Base-by-base conservation (phyloP, 1,140 invertebrate species). In the Nylanderia fulva region DNA sequence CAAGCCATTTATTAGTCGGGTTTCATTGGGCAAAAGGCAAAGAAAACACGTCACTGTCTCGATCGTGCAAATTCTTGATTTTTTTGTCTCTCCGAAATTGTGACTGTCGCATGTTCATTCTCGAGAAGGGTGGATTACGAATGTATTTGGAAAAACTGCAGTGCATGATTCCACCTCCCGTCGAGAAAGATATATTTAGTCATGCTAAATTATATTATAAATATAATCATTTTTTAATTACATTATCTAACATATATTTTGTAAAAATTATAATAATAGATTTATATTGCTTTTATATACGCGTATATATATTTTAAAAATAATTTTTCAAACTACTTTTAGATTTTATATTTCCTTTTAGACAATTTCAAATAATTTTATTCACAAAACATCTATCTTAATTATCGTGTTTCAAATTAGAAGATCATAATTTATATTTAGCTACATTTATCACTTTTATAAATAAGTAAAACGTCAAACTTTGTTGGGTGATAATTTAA, bases 1-100 rank as follows among this genome's bases (percentile, higher is more conserved):
- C 61, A 24, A 45, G 15, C 24, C 3, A 27, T 56, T 89, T 86
- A 85, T 45, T 86, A 89, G 88, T 89, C 88, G 84, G 24, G 36
- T 29, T 56, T 68, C 87, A 77, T 89, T 76, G n/a, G n/a, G 61
- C 54, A 76, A 86, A 88, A 84, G 61, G 42, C 9, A n/a, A 71
- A 88, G 60, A 83, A 69, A 80, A 56, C 74, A 27, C 52, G 45
- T 33, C 45, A 48, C 61, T 86, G 69, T 87, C 61, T 64, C 56
- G 58, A 21, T 36, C 68, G 33, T 68, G 64, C 48, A 33, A 54
- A 76, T 24, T 83, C 45, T 61, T 58, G 71, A 68, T 88, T 75
- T 82, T 88, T 48, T 69, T 61, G n/a, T 86, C 76, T 77, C 24
- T 15, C 21, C 2, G 45, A 66, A 79, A 69, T 77, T 72, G 54